Evolutionary conservation across 2,797 vertebrate species (phyloP).

Genomic region (Cottoperca gobio): DNA sequence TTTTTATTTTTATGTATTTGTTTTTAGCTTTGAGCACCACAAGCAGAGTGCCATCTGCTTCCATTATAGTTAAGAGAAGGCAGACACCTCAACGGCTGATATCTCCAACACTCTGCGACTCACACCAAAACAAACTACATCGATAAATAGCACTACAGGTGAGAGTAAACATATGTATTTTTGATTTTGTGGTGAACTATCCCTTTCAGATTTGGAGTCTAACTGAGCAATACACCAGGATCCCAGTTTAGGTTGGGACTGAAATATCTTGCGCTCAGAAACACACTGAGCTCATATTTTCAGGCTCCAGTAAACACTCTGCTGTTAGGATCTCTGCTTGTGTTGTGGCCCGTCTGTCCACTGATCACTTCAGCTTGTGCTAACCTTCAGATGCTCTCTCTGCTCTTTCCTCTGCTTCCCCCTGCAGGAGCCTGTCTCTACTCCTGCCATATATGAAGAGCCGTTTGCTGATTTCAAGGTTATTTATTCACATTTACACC

Average conservation of each 20-base stretch:
- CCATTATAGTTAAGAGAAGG: too few species aligned
- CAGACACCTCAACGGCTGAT: too few species aligned
- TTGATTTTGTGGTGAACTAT: too few species aligned
- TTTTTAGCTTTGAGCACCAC: too few species aligned
- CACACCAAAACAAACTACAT: too few species aligned
- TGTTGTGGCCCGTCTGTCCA: conserved; percentile 17
- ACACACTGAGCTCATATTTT: conserved; percentile 20
- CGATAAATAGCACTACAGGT: too few species aligned
- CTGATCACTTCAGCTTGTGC: conserved; percentile 31
- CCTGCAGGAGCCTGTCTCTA: conserved; percentile 85
- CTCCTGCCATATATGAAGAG: conserved; percentile 85
- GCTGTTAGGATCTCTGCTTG: conserved; percentile 33
- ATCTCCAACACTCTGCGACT: too few species aligned
- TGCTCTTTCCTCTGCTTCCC: conserved; percentile 76
- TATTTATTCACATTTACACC: conserved; percentile 70
- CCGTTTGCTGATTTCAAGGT: conserved; percentile 86
- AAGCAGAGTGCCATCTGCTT: too few species aligned
- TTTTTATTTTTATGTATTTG: too few species aligned
- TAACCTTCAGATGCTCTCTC: conserved; percentile 70
- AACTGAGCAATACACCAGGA: conserved; percentile 6
- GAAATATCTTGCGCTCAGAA: conserved; percentile 15
- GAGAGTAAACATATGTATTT: too few species aligned
- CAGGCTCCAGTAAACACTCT: conserved; percentile 51
- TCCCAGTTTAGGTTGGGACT: conserved; percentile 60
- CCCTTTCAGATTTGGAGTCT: conserved; percentile 19